These are phyloP conservation scores for Tribolium castaneum DNA, from an alignment of 1,140 invertebrate genomes.

Conservation along the genomic window DNA sequence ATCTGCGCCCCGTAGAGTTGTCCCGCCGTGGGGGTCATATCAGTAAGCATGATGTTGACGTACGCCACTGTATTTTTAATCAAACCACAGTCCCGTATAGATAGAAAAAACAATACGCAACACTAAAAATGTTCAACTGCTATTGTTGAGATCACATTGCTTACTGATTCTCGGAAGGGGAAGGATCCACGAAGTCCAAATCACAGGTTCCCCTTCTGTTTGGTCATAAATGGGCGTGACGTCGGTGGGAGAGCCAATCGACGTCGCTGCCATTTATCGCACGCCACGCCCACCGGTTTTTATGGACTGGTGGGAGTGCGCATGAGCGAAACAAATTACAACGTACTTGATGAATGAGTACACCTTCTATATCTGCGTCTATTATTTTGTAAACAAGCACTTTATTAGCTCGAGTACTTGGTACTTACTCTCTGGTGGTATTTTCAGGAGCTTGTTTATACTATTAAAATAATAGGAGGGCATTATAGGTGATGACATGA, in stretches of 20 bases:
- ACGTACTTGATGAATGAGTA: conserved; percentile 47
- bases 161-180: conserved; percentile 63
- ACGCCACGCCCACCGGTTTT: conserved; percentile 52
- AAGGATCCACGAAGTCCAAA: conserved; percentile 54
- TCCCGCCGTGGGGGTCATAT: conserved; percentile 69
- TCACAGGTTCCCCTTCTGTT: conserved; percentile 62
- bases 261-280: conserved; percentile 58
- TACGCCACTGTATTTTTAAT: conserved; percentile 22
- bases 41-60: conserved; percentile 65
- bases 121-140: conserved; percentile 53
- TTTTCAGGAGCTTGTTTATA: conserved; percentile 52
- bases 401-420: conserved; percentile 60
- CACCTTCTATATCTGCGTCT: conserved; percentile 50
- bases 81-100: neutral
- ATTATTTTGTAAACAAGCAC: conserved; percentile 62
- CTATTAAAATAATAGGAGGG: conserved; percentile 48
- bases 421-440: conserved; percentile 56
- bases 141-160: conserved; percentile 63
- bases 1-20: conserved; percentile 70
- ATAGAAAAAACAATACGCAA: conserved; percentile 47
- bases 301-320: conserved; percentile 44
- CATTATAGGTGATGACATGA: conserved; percentile 50
- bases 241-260: conserved; percentile 54
- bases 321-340: conserved; percentile 56
- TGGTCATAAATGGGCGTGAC: conserved; percentile 48